Percentiles rank a stretch among this genome's conserved stretches.
phyloP scores from a whole-genome alignment of 2,797 vertebrate species.

The Scolopax rusticola region DNA sequence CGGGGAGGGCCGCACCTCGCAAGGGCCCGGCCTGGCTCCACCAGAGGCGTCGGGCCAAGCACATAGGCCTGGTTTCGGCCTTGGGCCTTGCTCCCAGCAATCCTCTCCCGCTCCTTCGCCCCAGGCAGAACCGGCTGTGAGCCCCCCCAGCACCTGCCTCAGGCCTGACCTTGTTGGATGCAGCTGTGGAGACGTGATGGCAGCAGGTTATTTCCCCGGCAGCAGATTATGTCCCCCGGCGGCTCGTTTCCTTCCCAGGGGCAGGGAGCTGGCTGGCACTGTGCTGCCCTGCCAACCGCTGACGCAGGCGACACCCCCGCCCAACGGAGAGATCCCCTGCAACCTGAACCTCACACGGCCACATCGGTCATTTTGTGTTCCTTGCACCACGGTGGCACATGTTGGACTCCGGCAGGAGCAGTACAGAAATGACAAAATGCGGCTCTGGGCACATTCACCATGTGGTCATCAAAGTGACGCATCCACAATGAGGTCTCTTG shows the following conservation, averaged over 20 bases:
- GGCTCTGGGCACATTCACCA: rapidly evolving
- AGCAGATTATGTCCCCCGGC: background rate
- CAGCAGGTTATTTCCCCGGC: background rate
- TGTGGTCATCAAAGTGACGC: background rate
- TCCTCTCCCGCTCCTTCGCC: background rate
- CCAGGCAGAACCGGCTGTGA: background rate
- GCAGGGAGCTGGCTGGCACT: background rate
- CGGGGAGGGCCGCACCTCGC: too few relatives aligned
- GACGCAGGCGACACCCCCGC: background rate
- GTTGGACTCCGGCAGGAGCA: background rate
- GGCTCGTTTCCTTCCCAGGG: background rate
- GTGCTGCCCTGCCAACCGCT: background rate
- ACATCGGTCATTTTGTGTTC: background rate
- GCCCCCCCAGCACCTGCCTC: background rate
- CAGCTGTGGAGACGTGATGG: background rate
- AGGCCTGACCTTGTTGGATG: rapidly evolving
- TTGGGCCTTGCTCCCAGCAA: background rate
- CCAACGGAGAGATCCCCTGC: background rate
- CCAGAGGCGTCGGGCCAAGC: background rate
- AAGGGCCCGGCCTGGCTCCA: background rate
- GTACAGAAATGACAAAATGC: background rate
- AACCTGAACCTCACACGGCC: rapidly evolving
- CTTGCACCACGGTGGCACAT: rapidly evolving
- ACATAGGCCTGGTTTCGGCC: background rate
- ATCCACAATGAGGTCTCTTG: background rate